Evolutionary conservation across 1,140 invertebrate species (phyloP).

Genomic region (Drosophila guanche): DNA sequence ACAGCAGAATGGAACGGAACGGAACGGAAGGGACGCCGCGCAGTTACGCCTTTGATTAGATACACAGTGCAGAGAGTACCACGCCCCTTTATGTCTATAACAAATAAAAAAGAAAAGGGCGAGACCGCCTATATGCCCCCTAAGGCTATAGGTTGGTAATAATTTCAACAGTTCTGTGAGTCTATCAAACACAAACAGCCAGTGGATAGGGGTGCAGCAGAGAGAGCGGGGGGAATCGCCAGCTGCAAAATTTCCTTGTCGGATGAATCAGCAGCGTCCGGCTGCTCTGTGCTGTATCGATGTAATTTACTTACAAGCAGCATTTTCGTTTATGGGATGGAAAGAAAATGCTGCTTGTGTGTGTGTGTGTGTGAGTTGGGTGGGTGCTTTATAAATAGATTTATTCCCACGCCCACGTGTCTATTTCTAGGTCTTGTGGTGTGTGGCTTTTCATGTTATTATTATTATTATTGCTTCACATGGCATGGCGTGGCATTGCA

Average conservation of each 20-base stretch:
- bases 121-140: slow-evolving; percentile 12
- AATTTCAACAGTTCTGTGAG: slow-evolving; percentile 54
- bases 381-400: slow-evolving; percentile 66
- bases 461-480: slow-evolving; percentile 43
- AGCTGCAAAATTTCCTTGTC: slow-evolving; percentile 15
- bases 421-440: slow-evolving; percentile 73
- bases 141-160: slow-evolving; percentile 8
- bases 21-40: too few species aligned
- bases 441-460: slow-evolving; percentile 46
- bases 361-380: slow-evolving; percentile 2
- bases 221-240: slow-evolving; percentile 23
- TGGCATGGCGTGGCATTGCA: slow-evolving; percentile 34
- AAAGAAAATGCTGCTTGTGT: slow-evolving; percentile 9
- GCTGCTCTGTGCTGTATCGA: slow-evolving; percentile 17
- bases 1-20: slow-evolving; percentile 1
- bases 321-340: slow-evolving; percentile 34
- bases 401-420: slow-evolving; percentile 77
- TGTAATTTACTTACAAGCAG: slow-evolving; percentile 59
- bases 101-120: slow-evolving; percentile 24
- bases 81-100: slow-evolving; percentile 21
- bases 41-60: slow-evolving; percentile 57
- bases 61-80: slow-evolving; percentile 29
- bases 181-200: slow-evolving; percentile 41
- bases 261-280: slow-evolving; percentile 55
- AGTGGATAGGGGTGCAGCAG: slow-evolving; percentile 9